Percentiles rank a stretch among this genome's conserved stretches.
These are phyloP conservation scores for Drosophila tanythrix DNA, from an alignment of 2,888 invertebrate species.

Conservation along the genomic window DNA sequence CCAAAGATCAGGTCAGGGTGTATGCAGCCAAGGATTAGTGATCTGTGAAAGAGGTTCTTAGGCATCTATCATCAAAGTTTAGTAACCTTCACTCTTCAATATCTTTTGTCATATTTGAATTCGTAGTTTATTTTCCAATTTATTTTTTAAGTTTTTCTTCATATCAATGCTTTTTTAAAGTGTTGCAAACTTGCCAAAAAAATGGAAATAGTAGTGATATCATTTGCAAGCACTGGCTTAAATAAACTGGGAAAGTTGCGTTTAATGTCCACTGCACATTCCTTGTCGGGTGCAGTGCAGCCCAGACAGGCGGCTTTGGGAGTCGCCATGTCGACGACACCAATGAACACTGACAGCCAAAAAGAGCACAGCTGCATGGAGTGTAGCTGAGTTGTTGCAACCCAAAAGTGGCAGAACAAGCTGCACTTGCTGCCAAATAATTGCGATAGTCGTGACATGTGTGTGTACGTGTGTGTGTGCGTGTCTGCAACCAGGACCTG, in stretches of 20 bases:
- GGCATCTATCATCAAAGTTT: neutral
- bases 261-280: conserved; percentile 65
- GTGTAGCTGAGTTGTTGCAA: conserved; percentile 12
- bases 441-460: conserved; percentile 60
- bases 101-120: too few relatives aligned
- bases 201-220: conserved; percentile 1
- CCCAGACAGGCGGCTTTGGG: conserved; percentile 18
- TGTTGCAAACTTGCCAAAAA: conserved; percentile 9
- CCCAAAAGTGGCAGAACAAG: conserved; percentile 11
- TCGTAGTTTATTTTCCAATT: too few relatives aligned
- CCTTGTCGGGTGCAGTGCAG: conserved; percentile 24
- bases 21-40: neutral
- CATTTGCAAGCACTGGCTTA: conserved; percentile 10
- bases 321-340: conserved; percentile 21
- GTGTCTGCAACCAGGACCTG: conserved; percentile 1
- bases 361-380: conserved; percentile 22
- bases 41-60: neutral
- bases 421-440: conserved; percentile 74
- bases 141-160: neutral
- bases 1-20: neutral
- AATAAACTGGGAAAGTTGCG: conserved; percentile 44
- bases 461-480: conserved; percentile 10
- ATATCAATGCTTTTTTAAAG: neutral
- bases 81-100: neutral
- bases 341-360: conserved; percentile 48